Base-by-base conservation (phyloP, 2,888 invertebrate genomes). In the Crematogaster levior region DNA sequence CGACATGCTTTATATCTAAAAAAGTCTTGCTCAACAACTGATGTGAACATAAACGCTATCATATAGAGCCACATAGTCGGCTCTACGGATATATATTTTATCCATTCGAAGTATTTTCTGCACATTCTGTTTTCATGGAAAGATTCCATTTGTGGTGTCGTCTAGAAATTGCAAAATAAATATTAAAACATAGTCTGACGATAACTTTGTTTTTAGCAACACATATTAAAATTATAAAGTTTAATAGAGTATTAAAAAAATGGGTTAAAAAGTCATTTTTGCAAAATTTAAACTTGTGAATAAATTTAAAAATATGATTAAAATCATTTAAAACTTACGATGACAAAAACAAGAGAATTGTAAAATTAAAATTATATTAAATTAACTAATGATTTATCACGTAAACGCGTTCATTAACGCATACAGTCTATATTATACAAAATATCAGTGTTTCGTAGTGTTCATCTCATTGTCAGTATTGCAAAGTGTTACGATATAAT, bases 21-120 rank as follows among this genome's bases (percentile, higher is more conserved):
- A 91, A 97, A 97, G 40, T 97, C 96, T 92, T 97, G 97, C 91
- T 98, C 97, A 46, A 97, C 96, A 0, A 98, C 97, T 82, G 96
- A 96, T 3, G 98, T 98, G 72, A 96, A 95, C 97, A 97, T 97
- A 91, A 96, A 97, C 0, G 98, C 97, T 95, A 98, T 96, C 98
- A 98, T 98, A 92, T 98, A 98, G 1, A 98, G 95, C 93, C 98
- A 97, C 96, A 98, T 96, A 0, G 97, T 96, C 0, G 98, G 98
- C 92, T 98, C 98, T 30, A 98, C 97, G 0, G 98, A 97, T 75
- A 97, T 95, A 40, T 95, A 92, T 60, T 82, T 88, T n/a, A 92
- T 56, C 90, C 92, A 93, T 90, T 81, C 79, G 3, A 89, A 88
- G 34, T 88, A 90, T 84, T 75, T 51, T 75, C 6, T 51, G 18